Evolutionary conservation across 2,113 vertebrate genomes (phyloP).

Genomic region (Laticauda laticaudata): DNA sequence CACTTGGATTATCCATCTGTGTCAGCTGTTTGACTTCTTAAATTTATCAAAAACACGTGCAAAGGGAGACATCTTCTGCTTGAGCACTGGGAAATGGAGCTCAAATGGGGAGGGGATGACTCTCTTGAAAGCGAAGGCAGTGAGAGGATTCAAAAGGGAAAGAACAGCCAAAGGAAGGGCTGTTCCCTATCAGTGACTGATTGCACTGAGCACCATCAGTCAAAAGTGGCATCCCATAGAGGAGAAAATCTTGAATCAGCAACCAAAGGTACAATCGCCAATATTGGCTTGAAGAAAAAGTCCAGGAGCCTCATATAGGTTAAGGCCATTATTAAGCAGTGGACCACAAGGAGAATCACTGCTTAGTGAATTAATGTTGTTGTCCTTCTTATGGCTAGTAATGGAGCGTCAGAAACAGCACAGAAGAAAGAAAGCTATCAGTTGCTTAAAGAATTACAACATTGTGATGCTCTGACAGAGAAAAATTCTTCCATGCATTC

Average conservation of each 20-base stretch:
- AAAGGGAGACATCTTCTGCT: conserved; percentile 72
- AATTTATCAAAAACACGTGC: conserved; percentile 89
- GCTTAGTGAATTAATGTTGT: conserved; percentile 41
- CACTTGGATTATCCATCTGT: conserved; percentile 96
- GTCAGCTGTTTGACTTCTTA: conserved; percentile 88
- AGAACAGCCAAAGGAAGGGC: conserved; percentile 55
- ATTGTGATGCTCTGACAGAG: neutral
- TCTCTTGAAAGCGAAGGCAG: conserved; percentile 32
- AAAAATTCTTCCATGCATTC: conserved; percentile 29
- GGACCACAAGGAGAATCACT: conserved; percentile 59
- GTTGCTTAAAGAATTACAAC: neutral
- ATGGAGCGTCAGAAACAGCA: neutral
- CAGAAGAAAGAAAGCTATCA: neutral
- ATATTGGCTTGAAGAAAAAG: conserved; percentile 77
- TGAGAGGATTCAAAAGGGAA: conserved; percentile 26
- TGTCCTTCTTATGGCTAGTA: neutral
- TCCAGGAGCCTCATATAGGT: conserved; percentile 64
- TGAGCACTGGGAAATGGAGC: conserved; percentile 57
- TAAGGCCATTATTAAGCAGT: conserved; percentile 60
- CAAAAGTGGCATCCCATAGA: conserved; percentile 79
- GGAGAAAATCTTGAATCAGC: conserved; percentile 78
- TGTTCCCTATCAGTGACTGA: conserved; percentile 73
- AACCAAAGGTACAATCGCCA: conserved; percentile 74
- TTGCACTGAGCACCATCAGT: conserved; percentile 84
- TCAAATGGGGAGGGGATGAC: conserved; percentile 43